These are phyloP conservation scores for Heliconius himera DNA, from an alignment of 1,140 invertebrate species.

Conservation along the genomic window DNA sequence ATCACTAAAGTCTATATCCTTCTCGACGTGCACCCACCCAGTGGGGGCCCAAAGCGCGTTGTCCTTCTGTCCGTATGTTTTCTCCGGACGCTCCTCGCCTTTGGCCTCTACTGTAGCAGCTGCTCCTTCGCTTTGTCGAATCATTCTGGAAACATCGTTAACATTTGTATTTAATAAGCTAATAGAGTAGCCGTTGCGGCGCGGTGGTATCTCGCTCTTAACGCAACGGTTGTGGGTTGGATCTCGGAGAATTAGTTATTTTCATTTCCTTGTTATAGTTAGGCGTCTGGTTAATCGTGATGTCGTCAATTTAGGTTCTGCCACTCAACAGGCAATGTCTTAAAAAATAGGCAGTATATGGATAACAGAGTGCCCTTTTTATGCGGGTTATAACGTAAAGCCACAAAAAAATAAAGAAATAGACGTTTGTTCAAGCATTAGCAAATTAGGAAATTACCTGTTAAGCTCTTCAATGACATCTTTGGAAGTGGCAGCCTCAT, in stretches of 20 bases:
- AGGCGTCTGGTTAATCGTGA: too few species aligned
- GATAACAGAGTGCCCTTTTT: too few species aligned
- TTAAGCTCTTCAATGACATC: constrained; percentile 90
- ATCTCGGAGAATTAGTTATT: too few species aligned
- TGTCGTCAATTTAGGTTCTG: too few species aligned
- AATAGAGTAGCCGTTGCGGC: too few species aligned
- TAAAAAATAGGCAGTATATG: constrained; percentile 12
- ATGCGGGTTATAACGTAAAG: too few species aligned
- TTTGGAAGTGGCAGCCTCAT: constrained; percentile 87
- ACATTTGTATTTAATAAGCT: too few species aligned
- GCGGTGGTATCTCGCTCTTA: too few species aligned
- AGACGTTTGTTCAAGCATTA: not conserved
- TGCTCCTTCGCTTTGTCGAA: constrained; percentile 75
- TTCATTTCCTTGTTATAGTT: too few species aligned
- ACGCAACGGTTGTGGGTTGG: too few species aligned
- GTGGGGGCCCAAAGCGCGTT: constrained; percentile 86
- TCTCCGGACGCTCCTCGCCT: constrained; percentile 51
- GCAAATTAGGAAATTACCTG: constrained; percentile 61
- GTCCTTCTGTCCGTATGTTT: constrained; percentile 76
- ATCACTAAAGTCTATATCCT: constrained; percentile 89
- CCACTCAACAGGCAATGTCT: too few species aligned
- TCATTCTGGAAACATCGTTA: constrained; percentile 80
- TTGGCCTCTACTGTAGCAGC: constrained; percentile 49
- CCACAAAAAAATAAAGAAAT: not conserved
- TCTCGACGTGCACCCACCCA: constrained; percentile 90